Evolutionary conservation across 2,113 vertebrate species (phyloP).

Genomic region (Pseudopipra pipra): DNA sequence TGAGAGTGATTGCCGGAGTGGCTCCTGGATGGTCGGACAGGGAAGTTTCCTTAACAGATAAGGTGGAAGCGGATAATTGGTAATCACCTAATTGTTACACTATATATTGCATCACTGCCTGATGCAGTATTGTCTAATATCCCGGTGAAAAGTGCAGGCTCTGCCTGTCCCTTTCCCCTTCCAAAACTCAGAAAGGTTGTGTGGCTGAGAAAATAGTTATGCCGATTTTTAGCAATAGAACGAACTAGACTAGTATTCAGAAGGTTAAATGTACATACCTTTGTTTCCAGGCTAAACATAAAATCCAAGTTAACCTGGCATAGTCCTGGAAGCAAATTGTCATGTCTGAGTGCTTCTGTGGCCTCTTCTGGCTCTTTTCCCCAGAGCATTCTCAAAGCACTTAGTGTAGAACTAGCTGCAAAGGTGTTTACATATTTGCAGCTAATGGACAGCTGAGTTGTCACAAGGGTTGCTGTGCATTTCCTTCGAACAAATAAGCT

Average conservation of each 20-base stretch:
- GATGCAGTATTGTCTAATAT: accelerated
- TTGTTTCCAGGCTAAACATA: not conserved
- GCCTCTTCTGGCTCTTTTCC: not conserved
- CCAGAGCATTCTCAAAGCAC: not conserved
- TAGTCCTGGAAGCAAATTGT: not conserved
- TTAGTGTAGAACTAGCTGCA: not conserved
- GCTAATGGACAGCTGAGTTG: not conserved
- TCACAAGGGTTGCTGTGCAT: not conserved
- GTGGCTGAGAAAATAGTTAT: not conserved
- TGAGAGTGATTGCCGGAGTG: not conserved
- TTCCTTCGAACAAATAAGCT: not conserved
- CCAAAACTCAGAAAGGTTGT: not conserved
- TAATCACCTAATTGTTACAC: not conserved
- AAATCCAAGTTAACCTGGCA: not conserved
- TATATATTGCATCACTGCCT: not conserved
- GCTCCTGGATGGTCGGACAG: not conserved
- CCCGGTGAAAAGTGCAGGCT: not conserved
- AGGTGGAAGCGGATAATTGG: not conserved
- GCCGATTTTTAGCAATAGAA: not conserved
- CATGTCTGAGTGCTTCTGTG: accelerated
- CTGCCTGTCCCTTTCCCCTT: not conserved
- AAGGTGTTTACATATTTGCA: not conserved
- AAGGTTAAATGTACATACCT: not conserved
- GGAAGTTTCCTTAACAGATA: not conserved
- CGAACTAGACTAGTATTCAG: not conserved